A percentile compares a stretch with the other conserved stretches of the same genome.
These are phyloP conservation scores for Hormiphora californensis DNA, from an alignment of 37 sponge, comb jelly and placozoan species.

Conservation along the genomic window DNA sequence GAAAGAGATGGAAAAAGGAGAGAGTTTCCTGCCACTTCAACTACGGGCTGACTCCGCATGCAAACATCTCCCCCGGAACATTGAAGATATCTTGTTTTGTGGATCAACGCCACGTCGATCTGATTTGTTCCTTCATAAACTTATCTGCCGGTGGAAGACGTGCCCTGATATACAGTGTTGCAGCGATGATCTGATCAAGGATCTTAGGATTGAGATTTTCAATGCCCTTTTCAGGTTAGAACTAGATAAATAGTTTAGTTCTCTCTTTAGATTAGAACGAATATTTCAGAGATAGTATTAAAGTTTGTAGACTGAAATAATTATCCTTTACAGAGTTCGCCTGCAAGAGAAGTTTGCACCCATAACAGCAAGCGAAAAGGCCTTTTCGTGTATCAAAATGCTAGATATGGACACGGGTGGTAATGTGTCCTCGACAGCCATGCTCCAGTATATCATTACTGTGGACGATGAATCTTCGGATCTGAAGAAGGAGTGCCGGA, in stretches of 20 bases:
- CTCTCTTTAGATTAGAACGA: too few relatives aligned
- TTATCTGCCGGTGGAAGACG: conserved; percentile 26
- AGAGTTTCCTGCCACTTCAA: conserved; percentile 12
- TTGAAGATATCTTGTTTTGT: neutral
- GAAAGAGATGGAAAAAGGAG: conserved; percentile 14
- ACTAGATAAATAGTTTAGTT: neutral
- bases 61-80: neutral
- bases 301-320: neutral
- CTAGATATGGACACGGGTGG: neutral
- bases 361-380: neutral
- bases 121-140: conserved; percentile 34
- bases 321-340: neutral
- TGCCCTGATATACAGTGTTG: conserved; percentile 50
- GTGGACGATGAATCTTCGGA: conserved; percentile 41
- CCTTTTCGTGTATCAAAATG: conserved; percentile 12
- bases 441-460: conserved; percentile 29
- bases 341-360: conserved; percentile 34
- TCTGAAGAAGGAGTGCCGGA: neutral
- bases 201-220: conserved; percentile 41
- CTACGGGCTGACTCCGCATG: conserved; percentile 17
- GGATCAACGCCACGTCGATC: neutral
- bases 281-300: neutral
- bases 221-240: conserved; percentile 43
- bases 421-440: neutral
- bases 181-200: conserved; percentile 43